A percentile compares a stretch with the other conserved stretches of the same genome.
These are phyloP conservation scores for Rhorus exstirpatorius DNA, from an alignment of 2,888 invertebrate species.

Conservation along the genomic window DNA sequence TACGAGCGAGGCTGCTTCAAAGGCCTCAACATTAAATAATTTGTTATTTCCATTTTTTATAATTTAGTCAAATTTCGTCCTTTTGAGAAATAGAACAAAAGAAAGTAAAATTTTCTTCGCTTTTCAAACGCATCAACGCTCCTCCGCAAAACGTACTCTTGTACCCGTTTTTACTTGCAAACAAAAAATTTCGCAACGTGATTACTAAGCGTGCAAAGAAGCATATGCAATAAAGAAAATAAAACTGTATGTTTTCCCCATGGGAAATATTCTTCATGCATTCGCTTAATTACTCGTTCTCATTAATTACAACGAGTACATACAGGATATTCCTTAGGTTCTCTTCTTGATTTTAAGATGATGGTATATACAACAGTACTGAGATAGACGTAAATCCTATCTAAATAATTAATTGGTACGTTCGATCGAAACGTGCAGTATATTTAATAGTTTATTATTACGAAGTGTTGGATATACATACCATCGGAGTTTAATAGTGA, in stretches of 20 bases:
- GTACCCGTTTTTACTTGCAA: constrained; percentile 2
- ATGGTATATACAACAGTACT: constrained; percentile 7
- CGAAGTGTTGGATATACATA: no score
- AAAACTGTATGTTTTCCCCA: constrained; percentile 6
- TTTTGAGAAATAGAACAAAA: no score
- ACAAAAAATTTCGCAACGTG: constrained; percentile 34
- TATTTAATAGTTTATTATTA: no score
- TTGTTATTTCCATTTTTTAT: neutral
- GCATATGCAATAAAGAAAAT: constrained; percentile 21
- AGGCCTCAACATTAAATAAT: no score
- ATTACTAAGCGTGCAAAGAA: constrained; percentile 33
- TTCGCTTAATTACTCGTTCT: constrained; percentile 53
- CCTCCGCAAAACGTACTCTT: neutral
- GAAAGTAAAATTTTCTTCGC: no score
- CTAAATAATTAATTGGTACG: constrained; percentile 44
- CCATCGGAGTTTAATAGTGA: no score
- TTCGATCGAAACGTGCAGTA: constrained; percentile 34
- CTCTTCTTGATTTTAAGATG: constrained; percentile 31
- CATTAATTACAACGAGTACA: constrained; percentile 41
- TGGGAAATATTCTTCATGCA: constrained; percentile 39
- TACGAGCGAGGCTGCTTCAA: no score
- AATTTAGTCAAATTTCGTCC: no score
- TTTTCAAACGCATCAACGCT: no score
- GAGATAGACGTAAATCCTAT: constrained; percentile 13
- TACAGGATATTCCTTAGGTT: constrained; percentile 30